A percentile compares a stretch with the other conserved stretches of the same genome.
Conservation (phyloP, 1,140 invertebrate species). For the Ceratina calcarata region DNA sequence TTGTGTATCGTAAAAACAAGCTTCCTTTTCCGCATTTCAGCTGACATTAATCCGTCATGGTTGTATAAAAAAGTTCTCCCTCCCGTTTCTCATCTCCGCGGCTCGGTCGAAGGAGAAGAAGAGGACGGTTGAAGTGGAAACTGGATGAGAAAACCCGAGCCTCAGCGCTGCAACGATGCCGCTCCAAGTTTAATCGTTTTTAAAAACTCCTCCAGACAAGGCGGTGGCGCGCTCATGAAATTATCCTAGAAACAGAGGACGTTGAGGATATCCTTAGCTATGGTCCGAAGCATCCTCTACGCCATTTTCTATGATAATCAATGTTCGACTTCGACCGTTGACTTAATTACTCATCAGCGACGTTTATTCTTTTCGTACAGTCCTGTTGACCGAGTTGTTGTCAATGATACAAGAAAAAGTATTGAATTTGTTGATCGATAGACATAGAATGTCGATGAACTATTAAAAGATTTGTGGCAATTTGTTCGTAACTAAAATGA, state of each 20-base stretch:
- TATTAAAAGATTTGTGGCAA: not conserved
- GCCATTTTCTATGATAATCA: conserved; percentile 19
- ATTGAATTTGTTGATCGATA: not conserved
- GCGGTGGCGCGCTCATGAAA: conserved; percentile 20
- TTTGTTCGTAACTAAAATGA: not conserved
- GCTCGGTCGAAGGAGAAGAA: not conserved
- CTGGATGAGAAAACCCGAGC: not conserved
- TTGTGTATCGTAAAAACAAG: conserved; percentile 47
- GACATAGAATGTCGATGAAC: not conserved
- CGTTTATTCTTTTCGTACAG: not conserved
- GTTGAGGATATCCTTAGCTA: conserved; percentile 18
- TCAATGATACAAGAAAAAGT: not conserved
- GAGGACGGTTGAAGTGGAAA: not conserved
- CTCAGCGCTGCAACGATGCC: not conserved
- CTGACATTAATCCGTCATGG: conserved; percentile 41
- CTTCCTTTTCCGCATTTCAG: conserved; percentile 37
- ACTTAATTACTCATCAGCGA: conserved; percentile 29
- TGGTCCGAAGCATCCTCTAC: not conserved
- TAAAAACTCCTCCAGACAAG: conserved; percentile 38
- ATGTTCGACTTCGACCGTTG: conserved; percentile 1
- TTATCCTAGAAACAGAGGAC: conserved; percentile 18
- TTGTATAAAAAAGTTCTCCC: conserved; percentile 25
- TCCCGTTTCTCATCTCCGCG: not conserved
- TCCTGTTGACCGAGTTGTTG: no score
- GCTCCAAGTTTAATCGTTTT: conserved; percentile 48